phyloP scores from a whole-genome alignment of 2,888 invertebrate species.

The Ditylenchus weischeri region DNA sequence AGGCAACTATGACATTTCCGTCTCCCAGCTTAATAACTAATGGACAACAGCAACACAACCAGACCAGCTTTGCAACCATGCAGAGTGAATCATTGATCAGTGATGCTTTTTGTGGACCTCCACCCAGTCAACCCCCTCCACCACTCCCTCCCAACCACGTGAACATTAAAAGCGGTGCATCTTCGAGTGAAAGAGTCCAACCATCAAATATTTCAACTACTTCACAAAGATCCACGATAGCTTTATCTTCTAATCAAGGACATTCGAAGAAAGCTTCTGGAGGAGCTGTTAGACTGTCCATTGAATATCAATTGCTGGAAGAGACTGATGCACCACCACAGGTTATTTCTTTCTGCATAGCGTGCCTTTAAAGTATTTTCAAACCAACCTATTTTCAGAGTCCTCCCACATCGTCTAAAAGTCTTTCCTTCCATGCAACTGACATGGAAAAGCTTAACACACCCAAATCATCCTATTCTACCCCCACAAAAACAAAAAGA shows the following conservation, averaged over 20 bases:
- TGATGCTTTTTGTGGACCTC: slow-evolving; percentile 9
- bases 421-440: not conserved
- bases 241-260: slow-evolving; percentile 5
- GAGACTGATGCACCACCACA: slow-evolving; percentile 36
- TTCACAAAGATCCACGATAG: not conserved
- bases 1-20: slow-evolving; percentile 33
- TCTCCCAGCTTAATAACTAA: not conserved
- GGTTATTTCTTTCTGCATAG: not conserved
- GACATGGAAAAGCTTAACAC: too few species aligned
- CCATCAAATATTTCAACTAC: too few species aligned
- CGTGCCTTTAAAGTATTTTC: too few species aligned
- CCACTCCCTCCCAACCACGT: slow-evolving; percentile 16
- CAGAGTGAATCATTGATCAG: slow-evolving; percentile 1
- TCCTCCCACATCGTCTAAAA: not conserved
- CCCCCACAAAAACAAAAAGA: not conserved
- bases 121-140: slow-evolving; percentile 29
- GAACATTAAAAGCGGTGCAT: not conserved
- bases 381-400: not conserved
- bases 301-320: slow-evolving; percentile 39
- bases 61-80: not conserved
- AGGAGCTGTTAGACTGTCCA: slow-evolving; percentile 28
- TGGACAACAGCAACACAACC: slow-evolving; percentile 3
- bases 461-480: too few species aligned
- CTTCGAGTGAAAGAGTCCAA: too few species aligned
- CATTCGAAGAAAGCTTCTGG: slow-evolving; percentile 23